A percentile compares a stretch with the other conserved stretches of the same genome.
Conservation (phyloP, 2,888 invertebrate species). For the Cantharis lateralis region DNA sequence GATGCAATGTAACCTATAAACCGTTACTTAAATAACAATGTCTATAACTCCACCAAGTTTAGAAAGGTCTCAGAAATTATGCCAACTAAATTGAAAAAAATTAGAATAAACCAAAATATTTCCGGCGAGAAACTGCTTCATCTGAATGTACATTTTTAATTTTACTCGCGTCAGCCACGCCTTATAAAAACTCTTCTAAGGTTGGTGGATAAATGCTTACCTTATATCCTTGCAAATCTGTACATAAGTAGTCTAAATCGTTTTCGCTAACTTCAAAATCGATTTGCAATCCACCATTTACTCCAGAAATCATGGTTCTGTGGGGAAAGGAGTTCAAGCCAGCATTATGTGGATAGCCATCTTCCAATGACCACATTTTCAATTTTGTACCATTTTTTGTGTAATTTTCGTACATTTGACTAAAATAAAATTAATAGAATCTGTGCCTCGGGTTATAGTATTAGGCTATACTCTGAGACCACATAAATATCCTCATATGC, state of each 20-base stretch:
- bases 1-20: conserved; percentile 44
- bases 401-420: neutral
- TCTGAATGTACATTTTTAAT: no score
- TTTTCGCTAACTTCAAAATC: conserved; percentile 57
- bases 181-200: no score
- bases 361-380: conserved; percentile 64
- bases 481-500: neutral
- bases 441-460: neutral
- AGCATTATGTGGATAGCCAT: conserved; percentile 61
- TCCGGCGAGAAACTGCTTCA: no score
- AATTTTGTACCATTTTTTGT: neutral
- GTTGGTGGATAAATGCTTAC: no score
- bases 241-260: conserved; percentile 66
- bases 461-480: neutral
- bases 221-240: conserved; percentile 5
- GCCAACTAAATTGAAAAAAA: no score
- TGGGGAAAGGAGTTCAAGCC: conserved; percentile 68
- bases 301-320: conserved; percentile 62
- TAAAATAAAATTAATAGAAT: neutral
- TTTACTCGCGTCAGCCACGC: no score
- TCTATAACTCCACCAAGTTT: no score
- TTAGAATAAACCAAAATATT: no score
- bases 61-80: no score
- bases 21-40: no score
- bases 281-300: neutral